These are phyloP conservation scores for Tetragonisca angustula DNA, from an alignment of 2,888 invertebrate genomes.

Conservation along the genomic window DNA sequence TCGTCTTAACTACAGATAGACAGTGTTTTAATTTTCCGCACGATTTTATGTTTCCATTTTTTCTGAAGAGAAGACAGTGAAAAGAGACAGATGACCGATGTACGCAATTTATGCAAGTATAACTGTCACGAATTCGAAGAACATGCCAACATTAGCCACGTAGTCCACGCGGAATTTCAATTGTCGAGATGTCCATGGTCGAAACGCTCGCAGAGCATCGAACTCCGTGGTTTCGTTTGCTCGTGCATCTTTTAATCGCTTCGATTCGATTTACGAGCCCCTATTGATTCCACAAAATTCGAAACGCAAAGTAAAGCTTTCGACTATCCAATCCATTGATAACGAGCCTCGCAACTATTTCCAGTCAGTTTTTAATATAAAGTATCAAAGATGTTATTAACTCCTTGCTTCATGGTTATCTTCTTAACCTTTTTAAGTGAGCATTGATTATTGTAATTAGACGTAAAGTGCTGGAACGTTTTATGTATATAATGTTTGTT, in stretches of 20 bases:
- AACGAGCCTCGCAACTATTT: neutral
- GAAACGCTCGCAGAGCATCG: constrained; percentile 41
- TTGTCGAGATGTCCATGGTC: constrained; percentile 41
- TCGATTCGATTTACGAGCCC: constrained; percentile 56
- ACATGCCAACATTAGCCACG: constrained; percentile 18
- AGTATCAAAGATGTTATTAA: too few species aligned
- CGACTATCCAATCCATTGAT: constrained; percentile 49
- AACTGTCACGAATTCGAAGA: constrained; percentile 13
- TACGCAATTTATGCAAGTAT: neutral
- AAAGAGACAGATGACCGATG: too few species aligned
- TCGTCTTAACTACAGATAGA: neutral
- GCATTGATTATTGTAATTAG: too few species aligned
- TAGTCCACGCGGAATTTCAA: constrained; percentile 41
- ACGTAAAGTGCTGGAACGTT: too few species aligned
- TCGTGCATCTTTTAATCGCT: constrained; percentile 57
- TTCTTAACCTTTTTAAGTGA: too few species aligned
- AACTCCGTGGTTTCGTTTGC: constrained; percentile 46
- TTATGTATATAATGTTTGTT: too few species aligned
- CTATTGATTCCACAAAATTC: constrained; percentile 65
- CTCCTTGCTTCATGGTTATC: too few species aligned
- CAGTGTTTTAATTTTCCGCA: neutral
- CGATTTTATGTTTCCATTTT: neutral
- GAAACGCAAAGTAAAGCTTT: constrained; percentile 52
- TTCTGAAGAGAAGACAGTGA: neutral
- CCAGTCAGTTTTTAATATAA: too few species aligned